Base-by-base conservation (phyloP, 30 jellyfish, hydroid and myxozoan genomes). In the Mastigias papua region DNA sequence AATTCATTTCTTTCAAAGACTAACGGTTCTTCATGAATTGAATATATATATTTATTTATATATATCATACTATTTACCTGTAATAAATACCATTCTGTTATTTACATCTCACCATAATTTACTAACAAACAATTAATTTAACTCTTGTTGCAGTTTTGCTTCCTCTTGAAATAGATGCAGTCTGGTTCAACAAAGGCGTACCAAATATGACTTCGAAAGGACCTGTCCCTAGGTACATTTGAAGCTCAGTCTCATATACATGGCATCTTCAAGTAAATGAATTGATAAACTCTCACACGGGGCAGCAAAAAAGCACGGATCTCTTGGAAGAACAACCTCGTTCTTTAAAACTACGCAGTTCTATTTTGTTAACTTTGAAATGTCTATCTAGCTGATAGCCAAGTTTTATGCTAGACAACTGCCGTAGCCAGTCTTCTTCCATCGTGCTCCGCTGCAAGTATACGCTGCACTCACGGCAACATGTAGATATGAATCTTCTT, bases 91-190 rank as follows among this genome's bases (percentile, higher is more conserved):
- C 10, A 63, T 63, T 63, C 74, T 25, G 23, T 63, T 63, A 63
- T 63, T 15, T 63, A 63, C 74, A 63, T 9, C 74, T 63, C 74
- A 63, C 23, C 35, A 63, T 63, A 63, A 63, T n/a, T 63, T 63
- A 63, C 20, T 25, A 23, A 63, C 35, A 63, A 23, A 63, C 20
- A 5, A 9, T n/a, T 1, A 63, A n/a, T 63, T 63, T 7, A 63
- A n/a, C 20, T 17, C 17, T 57, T 57, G 22, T 57, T 57, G 30
- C 7, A 57, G 7, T 22, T 57, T 19, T 16, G 69, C 30, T 22
- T 22, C 17, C 17, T 57, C 2, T 57, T 22, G 23, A 23, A 57
- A 19, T n/a, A n/a, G n/a, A n/a, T n/a, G n/a, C n/a, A n/a, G n/a
- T n/a, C n/a, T n/a, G n/a, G n/a, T n/a, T n/a, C n/a, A n/a, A n/a